Evolutionary conservation across 2,888 invertebrate species (phyloP), one percentile per base, ranked within the genome.

Genomic region (Dexiosoma caninum): DNA sequence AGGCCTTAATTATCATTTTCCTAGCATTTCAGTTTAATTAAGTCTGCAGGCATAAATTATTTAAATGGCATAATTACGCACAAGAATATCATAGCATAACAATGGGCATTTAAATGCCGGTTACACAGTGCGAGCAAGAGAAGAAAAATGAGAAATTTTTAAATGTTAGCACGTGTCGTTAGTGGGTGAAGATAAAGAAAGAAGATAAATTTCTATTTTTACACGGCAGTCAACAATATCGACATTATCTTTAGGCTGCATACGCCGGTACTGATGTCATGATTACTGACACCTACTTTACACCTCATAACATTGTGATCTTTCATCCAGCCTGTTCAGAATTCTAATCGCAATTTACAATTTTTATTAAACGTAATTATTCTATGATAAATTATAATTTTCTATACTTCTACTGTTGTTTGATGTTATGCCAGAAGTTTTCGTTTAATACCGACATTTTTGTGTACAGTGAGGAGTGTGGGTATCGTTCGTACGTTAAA

Each of bases 281-380:
- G 51, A 46, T 35, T 14, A 49, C 69, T 51, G 55, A 64, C 62
- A 79, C 78, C 49, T 51, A 49, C 42, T 87, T 87, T 87, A 85
- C 88, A 87, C 88, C 85, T 83, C 60, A 77, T 83, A 62, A 81
- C 67, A 71, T 35, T 49, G 46, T 27, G 49, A 71, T 64, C 46
- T 59, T 62, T 72, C 69, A 78, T 67, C 19, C 16, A 37, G 30
- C 27, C 8, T 42, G 3, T 21, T 53, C 0, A 12, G 49, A 32
- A 71, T 21, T 27, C 32, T 5, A 35, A 5, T 19, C 44, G 44
- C 23, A 53, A 44, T 27, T 46, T 42, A 8, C 32, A 23, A 16
- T 21, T 16, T n/a, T 16, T 23, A 8, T 23, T 10, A 40, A 19
- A 35, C 35, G 19, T 62, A 21, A 32, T 6, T 32, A 32, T n/a